Evolutionary conservation across 1,140 invertebrate genomes (phyloP).

Genomic region (Episyrphus balteatus): DNA sequence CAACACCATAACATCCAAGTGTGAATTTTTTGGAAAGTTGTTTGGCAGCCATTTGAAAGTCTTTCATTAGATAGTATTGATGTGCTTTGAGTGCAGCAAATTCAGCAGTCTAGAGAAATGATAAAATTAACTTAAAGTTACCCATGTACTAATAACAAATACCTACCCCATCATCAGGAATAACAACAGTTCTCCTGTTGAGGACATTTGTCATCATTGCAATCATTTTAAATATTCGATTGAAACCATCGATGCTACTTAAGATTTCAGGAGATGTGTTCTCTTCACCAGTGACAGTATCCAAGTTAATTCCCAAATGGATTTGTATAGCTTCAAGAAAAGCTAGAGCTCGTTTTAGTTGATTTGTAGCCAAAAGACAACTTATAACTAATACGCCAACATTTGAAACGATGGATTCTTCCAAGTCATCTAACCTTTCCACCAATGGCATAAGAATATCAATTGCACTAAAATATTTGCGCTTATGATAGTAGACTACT

Average conservation of each 20-base stretch:
- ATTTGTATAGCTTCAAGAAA: slow-evolving; percentile 27
- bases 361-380: slow-evolving; percentile 28
- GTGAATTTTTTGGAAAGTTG: slow-evolving; percentile 40
- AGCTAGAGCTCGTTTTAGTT: slow-evolving; percentile 24
- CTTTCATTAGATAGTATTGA: slow-evolving; percentile 44
- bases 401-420: slow-evolving; percentile 42
- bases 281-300: slow-evolving; percentile 37
- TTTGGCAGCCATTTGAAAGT: slow-evolving; percentile 43
- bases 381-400: slow-evolving; percentile 40
- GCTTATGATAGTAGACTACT: slow-evolving; percentile 66
- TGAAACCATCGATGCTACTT: slow-evolving; percentile 31
- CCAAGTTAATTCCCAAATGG: slow-evolving; percentile 17
- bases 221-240: slow-evolving; percentile 38
- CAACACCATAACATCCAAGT: slow-evolving; percentile 14
- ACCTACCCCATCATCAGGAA: slow-evolving; percentile 36
- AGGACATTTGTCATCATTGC: slow-evolving; percentile 40
- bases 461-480: slow-evolving; percentile 63
- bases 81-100: slow-evolving; percentile 40
- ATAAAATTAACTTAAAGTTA: neutral
- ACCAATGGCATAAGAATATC: slow-evolving; percentile 63
- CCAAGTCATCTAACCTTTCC: slow-evolving; percentile 62
- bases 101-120: slow-evolving; percentile 16
- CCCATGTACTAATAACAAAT: too few relatives aligned
- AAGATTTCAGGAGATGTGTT: slow-evolving; percentile 17
- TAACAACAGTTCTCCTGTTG: slow-evolving; percentile 38